phyloP scores from a whole-genome alignment of 1,140 invertebrate species.

The Lepidurus arcticus region DNA sequence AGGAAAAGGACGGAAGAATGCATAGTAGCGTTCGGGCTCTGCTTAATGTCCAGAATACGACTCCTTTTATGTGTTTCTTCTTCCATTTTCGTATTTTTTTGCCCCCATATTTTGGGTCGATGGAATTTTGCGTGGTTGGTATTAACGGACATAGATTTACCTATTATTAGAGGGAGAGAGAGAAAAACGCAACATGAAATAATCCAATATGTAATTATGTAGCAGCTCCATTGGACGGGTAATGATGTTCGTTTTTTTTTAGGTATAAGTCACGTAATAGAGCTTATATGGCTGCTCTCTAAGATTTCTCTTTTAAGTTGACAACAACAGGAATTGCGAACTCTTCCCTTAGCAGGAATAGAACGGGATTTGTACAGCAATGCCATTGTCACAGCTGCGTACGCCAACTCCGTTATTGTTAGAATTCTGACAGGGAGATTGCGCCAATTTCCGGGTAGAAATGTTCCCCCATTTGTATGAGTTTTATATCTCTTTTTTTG shows the following conservation, averaged over 20 bases:
- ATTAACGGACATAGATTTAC: background rate
- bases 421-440: background rate
- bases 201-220: background rate
- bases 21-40: background rate
- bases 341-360: too few species aligned
- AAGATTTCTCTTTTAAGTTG: background rate
- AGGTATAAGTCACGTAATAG: background rate
- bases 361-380: too few species aligned
- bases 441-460: background rate
- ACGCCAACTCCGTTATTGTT: too few species aligned
- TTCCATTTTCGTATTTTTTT: background rate
- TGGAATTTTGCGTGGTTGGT: background rate
- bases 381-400: too few species aligned
- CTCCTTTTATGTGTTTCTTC: slow-evolving; percentile 19
- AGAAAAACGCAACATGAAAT: background rate
- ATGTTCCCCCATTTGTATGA: background rate
- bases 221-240: background rate
- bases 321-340: too few species aligned
- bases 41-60: background rate
- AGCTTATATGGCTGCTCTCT: background rate
- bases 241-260: background rate
- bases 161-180: background rate
- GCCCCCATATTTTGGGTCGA: background rate
- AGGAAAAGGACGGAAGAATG: background rate
- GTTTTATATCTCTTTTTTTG: background rate